A percentile compares a stretch with the other conserved stretches of the same genome.
phyloP scores from a whole-genome alignment of 2,888 invertebrate species.

The Zygothrica quintamaculata region DNA sequence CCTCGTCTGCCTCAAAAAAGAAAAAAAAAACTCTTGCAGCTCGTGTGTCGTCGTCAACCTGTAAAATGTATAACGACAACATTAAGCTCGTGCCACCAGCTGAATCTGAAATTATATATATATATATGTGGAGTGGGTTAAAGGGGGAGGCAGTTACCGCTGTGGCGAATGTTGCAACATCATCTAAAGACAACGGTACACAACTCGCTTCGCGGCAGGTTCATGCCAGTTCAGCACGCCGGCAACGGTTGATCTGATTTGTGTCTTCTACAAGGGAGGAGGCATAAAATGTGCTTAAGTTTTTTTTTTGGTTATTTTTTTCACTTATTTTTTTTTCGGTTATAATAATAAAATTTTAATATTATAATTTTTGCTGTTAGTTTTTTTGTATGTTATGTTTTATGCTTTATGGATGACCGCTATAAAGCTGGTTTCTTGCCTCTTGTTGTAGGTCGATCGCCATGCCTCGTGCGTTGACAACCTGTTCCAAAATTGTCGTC shows the following conservation, averaged over 20 bases:
- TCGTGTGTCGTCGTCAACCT: slow-evolving; percentile 70
- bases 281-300: background rate
- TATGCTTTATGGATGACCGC: slow-evolving; percentile 10
- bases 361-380: slow-evolving; percentile 61
- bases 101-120: slow-evolving; percentile 39
- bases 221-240: slow-evolving; percentile 66
- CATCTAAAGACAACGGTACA: slow-evolving; percentile 67
- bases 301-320: slow-evolving; percentile 2
- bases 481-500: slow-evolving; percentile 40
- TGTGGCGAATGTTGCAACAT: slow-evolving; percentile 61
- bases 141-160: slow-evolving; percentile 40
- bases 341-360: slow-evolving; percentile 60
- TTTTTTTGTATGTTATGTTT: slow-evolving; percentile 6
- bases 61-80: slow-evolving; percentile 79
- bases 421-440: slow-evolving; percentile 43
- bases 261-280: slow-evolving; percentile 41
- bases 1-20: slow-evolving; percentile 24
- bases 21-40: slow-evolving; percentile 13
- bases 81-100: slow-evolving; percentile 78
- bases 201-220: slow-evolving; percentile 59
- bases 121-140: background rate
- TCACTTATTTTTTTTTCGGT: slow-evolving; percentile 2
- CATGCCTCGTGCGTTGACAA: slow-evolving; percentile 34
- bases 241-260: slow-evolving; percentile 70
- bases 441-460: slow-evolving; percentile 32